phyloP scores from a whole-genome alignment of 2,797 vertebrate genomes.

The Liparis tanakae region DNA sequence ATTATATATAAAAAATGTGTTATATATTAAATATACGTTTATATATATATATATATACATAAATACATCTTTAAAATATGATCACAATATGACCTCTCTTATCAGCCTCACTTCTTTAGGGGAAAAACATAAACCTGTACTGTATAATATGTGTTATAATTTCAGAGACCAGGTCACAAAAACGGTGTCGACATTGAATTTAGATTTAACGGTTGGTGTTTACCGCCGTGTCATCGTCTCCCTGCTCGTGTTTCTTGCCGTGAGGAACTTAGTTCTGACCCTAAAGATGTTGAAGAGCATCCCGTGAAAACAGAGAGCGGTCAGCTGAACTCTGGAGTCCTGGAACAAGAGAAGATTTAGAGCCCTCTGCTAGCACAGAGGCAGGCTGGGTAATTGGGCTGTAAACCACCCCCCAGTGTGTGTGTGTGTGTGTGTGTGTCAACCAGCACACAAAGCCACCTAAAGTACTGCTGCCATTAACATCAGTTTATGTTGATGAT shows the following conservation, averaged over 20 bases:
- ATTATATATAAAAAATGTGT: too few relatives aligned
- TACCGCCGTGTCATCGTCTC: not conserved
- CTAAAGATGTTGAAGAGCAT: conserved; percentile 7
- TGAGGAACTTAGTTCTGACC: not conserved
- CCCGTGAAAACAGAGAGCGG: conserved; percentile 1
- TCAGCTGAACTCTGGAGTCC: not conserved
- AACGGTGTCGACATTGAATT: too few relatives aligned
- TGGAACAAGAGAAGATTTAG: conserved; percentile 64
- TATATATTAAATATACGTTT: too few relatives aligned
- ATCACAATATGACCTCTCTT: too few relatives aligned
- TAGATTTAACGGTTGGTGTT: not conserved
- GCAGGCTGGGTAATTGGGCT: conserved; percentile 70
- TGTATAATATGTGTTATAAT: too few relatives aligned
- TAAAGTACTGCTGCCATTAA: conserved; percentile 45
- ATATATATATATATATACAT: too few relatives aligned
- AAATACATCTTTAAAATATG: too few relatives aligned
- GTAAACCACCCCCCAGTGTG: conserved; percentile 60
- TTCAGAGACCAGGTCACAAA: too few relatives aligned
- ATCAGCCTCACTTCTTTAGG: too few relatives aligned
- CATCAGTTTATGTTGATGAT: conserved; percentile 53
- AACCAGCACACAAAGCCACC: conserved; percentile 32
- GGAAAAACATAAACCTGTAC: too few relatives aligned
- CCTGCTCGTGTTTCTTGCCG: not conserved
- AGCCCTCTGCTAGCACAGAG: conserved; percentile 44
- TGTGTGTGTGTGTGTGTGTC: conserved; percentile 12